Evolutionary conservation across 2,888 invertebrate species (phyloP), one percentile per base, ranked within the genome.

Genomic region (Lithophane ornitopus): DNA sequence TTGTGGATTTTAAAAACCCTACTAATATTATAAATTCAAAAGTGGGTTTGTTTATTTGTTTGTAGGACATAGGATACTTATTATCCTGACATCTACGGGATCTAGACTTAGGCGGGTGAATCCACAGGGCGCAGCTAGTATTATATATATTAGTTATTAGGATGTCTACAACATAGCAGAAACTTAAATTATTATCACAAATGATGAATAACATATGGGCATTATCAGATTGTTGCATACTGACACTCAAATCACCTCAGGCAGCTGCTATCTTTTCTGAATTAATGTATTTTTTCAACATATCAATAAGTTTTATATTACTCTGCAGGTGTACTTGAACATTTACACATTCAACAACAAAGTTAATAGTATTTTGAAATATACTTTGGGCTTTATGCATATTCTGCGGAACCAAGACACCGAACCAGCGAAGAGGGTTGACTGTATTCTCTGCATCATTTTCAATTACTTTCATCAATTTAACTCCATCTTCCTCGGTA

Each of bases 381-480:
- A 97, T 97, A 71, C 96, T 97, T 90, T 98, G 98, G 0, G 98
- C 98, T 85, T 96, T 97, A 88, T 98, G 97, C 89, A 99, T 94
- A 90, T 98, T 98, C 89, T 98, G 98, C 0, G 99, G 98, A 0
- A 98, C 98, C 54, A 99, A 94, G 58, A 98, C 97, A 19, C 99
- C 99, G 95, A 99, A 99, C 98, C 98, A 99, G 83, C 97, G 97
- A 49, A 99, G 92, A 0, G 99, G 98, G 92, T 99, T 97, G 56
- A 91, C 93, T 68, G 89, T 94, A 67, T 92, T 90, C 28, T 92
- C 92, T 26, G 89, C 86, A 74, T 89, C 88, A 82, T 91, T 94
- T 76, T 95, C 93, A 67, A 92, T 78, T 6, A 95, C 88, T 83
- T 93, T 93, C 93, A 88, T 95, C 89, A 91, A 96, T 92, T 90